Base-by-base conservation (phyloP, 2,797 vertebrate species). In the Bucorvus abyssinicus region DNA sequence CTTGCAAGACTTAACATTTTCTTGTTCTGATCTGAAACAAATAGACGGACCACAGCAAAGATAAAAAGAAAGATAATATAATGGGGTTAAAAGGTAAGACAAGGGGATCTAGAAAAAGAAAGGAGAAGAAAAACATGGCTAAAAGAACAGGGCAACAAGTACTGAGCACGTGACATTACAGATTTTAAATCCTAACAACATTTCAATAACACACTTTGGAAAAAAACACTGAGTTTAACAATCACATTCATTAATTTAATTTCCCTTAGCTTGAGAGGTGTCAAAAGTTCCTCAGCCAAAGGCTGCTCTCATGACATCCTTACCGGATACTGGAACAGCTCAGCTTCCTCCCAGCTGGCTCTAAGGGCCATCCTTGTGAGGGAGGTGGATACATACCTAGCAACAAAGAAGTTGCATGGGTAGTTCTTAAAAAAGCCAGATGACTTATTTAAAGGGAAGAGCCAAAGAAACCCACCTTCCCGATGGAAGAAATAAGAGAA, bases 11-110 rank as follows among this genome's bases (percentile, higher is more conserved):
- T 57, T 84, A 18, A 1, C 3, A 36, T 52, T 63, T 73, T 65
- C 27, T 67, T 89, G 63, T 69, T 68, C 63, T 89, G 21, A 65
- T 65, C 61, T 70, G 47, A 32, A 92, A 50, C 49, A 95, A 87
- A 91, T 47, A 7, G 36, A 82, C 45, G 30, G 42, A 90, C 36
- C 59, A 70, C 24, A 69, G 36, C 40, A 73, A 82, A 89, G 27
- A 12, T 32, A 73, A 90, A 65, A 65, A 63, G 6, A 50, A 82
- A 52, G 10, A 79, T 73, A 86, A 50, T 53, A 53, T 14, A 77
- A 80, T 2, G 38, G 4, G 6, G 16, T 64, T 61, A 50, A 77
- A 93, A 79, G n/a, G 6, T 83, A 92, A 86, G 8, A 22, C 17
- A 59, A 14, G 4, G 8, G 11, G 2, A 26, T 69, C 32, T 65